Percentiles rank a stretch among this genome's conserved stretches.
Conservation (phyloP, 1,140 invertebrate genomes). For the Drosophila neocordata region DNA sequence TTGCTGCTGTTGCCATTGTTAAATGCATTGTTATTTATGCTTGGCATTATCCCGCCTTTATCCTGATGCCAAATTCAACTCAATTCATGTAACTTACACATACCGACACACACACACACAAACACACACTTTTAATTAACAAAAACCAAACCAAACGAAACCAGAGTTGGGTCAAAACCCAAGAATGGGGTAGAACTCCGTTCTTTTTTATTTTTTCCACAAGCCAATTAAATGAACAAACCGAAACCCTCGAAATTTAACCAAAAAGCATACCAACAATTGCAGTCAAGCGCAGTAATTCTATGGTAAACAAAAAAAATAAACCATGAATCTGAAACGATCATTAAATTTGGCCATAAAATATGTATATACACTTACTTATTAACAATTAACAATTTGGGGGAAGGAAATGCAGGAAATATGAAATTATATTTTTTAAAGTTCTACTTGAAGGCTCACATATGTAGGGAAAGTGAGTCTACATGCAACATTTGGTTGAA, state of each 20-base stretch:
- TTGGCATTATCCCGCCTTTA: constrained; percentile 50
- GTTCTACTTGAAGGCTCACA: not conserved
- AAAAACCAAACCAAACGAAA: constrained; percentile 26
- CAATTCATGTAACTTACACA: constrained; percentile 16
- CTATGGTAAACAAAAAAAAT: not conserved
- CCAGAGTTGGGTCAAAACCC: not conserved
- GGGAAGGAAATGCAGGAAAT: not conserved
- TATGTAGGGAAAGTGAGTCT: too few species aligned
- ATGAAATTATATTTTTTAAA: not conserved
- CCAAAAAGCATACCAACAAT: not conserved
- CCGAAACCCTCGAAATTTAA: not conserved
- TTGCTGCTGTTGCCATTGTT: constrained; percentile 45
- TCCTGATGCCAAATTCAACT: constrained; percentile 16
- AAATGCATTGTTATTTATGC: constrained; percentile 63
- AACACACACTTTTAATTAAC: constrained; percentile 48
- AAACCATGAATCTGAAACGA: not conserved
- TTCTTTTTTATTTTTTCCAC: constrained; percentile 14
- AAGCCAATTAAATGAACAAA: constrained; percentile 1
- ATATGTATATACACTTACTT: not conserved
- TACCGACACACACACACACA: constrained; percentile 15
- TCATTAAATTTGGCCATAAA: constrained; percentile 14
- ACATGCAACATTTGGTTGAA: not conserved
- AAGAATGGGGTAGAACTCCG: not conserved
- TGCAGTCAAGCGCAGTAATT: constrained; percentile 9
- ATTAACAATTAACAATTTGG: not conserved